Evolutionary conservation across 2,113 vertebrate species (phyloP).

Genomic region (Aplodontia rufa): DNA sequence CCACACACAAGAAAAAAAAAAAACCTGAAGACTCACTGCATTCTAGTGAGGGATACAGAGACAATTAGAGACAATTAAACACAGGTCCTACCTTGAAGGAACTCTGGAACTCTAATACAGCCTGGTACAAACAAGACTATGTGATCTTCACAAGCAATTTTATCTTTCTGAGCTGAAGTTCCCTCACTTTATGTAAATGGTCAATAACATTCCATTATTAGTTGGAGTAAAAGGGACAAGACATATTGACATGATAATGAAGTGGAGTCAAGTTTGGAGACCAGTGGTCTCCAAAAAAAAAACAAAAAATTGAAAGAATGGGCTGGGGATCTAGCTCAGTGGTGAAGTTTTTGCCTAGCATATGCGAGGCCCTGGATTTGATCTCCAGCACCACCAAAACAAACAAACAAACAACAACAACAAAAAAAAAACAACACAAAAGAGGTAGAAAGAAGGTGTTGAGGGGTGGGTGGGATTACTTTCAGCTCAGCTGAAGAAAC

Average conservation of each 20-base stretch:
- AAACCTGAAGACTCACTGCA: background rate
- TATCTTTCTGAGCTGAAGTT: slow-evolving; percentile 1
- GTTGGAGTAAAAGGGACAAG: background rate
- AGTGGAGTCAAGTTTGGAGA: background rate
- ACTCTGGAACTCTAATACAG: background rate
- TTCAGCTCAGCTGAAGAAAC: slow-evolving; percentile 19
- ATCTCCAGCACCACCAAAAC: too few relatives aligned
- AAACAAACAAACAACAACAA: too few relatives aligned
- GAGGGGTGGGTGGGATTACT: background rate
- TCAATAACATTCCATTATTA: background rate
- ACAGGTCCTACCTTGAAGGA: background rate
- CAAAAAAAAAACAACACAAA: background rate
- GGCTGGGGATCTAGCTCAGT: background rate
- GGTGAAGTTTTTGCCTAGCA: too few relatives aligned
- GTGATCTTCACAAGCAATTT: slow-evolving; percentile 9
- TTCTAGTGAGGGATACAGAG: background rate
- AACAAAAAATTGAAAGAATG: background rate
- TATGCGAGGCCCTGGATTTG: too few relatives aligned
- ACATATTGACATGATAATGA: background rate
- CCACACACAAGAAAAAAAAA: background rate
- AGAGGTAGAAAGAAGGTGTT: background rate
- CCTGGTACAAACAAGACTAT: background rate
- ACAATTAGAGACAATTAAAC: background rate
- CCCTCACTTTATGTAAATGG: slow-evolving; percentile 3
- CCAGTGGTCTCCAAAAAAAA: too few relatives aligned